phyloP scores from a whole-genome alignment of 1,140 invertebrate species.

The Tetragnatha versicolor region DNA sequence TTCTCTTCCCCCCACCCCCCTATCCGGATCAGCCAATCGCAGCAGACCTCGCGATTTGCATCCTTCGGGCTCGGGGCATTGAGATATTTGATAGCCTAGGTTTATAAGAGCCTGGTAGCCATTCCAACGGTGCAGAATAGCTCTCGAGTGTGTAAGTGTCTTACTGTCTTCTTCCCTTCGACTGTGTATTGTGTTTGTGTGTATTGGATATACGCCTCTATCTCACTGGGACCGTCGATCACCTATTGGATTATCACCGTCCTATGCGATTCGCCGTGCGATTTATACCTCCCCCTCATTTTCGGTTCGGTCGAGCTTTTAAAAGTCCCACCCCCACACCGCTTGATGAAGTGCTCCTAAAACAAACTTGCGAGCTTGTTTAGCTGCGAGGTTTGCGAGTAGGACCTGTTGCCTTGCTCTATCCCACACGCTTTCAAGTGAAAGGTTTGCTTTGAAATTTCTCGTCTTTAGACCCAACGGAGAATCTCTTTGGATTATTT shows the following conservation, averaged over 20 bases:
- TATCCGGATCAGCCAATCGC: conserved; percentile 41
- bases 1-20: conserved; percentile 2
- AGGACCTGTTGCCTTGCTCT: no score
- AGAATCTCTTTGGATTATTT: no score
- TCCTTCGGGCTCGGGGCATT: conserved; percentile 44
- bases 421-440: no score
- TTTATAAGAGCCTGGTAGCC: conserved; percentile 47
- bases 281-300: background rate
- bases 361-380: no score
- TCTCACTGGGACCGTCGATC: background rate
- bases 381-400: no score
- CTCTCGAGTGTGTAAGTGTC: conserved; percentile 54
- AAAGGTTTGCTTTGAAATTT: no score
- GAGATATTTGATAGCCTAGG: conserved; percentile 55
- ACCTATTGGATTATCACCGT: conserved; percentile 47
- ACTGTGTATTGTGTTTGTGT: background rate
- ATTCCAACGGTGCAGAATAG: conserved; percentile 50
- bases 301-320: background rate
- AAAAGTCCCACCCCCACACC: no score
- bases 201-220: background rate
- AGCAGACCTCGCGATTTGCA: conserved; percentile 46
- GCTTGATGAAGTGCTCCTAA: no score
- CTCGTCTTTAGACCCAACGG: no score
- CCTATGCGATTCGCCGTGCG: background rate
- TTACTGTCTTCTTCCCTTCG: background rate